Conservation (phyloP, 2,113 vertebrate species). For the Pteropus alecto region DNA sequence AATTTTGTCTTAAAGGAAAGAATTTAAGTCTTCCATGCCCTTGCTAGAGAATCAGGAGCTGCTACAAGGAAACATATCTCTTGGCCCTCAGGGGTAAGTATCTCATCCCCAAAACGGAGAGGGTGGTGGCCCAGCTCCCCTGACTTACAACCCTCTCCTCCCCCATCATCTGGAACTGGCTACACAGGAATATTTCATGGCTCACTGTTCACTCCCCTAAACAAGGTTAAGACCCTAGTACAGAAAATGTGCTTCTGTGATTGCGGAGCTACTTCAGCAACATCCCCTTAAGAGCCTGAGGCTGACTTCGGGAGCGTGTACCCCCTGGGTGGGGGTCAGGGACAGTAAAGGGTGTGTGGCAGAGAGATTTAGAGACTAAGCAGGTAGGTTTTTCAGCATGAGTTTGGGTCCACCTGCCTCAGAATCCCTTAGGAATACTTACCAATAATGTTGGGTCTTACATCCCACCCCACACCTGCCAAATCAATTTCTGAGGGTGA, state of each 20-base stretch:
- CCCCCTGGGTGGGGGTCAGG: fast-evolving
- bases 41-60: not conserved
- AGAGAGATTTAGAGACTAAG: not conserved
- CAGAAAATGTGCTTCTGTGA: not conserved
- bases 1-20: not conserved
- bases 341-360: not conserved
- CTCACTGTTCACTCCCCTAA: not conserved
- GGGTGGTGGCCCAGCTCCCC: no score
- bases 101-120: not conserved
- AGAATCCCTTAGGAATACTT: not conserved
- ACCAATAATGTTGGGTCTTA: not conserved
- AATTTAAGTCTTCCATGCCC: not conserved
- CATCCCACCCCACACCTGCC: not conserved
- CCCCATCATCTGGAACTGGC: not conserved
- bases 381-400: not conserved
- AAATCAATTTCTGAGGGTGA: not conserved
- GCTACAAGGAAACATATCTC: not conserved
- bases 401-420: not conserved
- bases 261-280: not conserved
- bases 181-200: not conserved
- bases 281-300: not conserved
- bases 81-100: not conserved
- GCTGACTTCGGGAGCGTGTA: not conserved
- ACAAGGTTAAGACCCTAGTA: not conserved
- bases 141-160: not conserved